Evolutionary conservation across 2,888 invertebrate species (phyloP).

Genomic region (Pseudanteris insignis): DNA sequence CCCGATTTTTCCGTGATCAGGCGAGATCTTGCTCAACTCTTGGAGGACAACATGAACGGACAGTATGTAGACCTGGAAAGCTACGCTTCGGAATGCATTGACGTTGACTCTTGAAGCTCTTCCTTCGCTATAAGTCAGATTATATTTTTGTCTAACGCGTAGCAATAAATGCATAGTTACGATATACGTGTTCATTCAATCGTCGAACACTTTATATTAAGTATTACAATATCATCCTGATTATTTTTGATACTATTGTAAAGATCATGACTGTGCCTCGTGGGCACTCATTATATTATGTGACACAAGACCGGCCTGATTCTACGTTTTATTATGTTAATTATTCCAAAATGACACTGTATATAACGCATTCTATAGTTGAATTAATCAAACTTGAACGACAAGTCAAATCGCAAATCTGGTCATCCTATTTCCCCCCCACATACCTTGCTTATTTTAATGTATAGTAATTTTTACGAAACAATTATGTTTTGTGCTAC

Average conservation of each 20-base stretch:
- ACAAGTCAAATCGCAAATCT: slow-evolving; percentile 43
- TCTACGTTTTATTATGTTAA: slow-evolving; percentile 22
- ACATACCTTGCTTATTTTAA: slow-evolving; percentile 26
- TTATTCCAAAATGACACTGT: slow-evolving; percentile 29
- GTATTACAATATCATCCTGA: slow-evolving; percentile 23
- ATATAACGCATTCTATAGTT: slow-evolving; percentile 31
- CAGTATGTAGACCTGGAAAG: slow-evolving; percentile 77
- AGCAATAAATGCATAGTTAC: slow-evolving; percentile 36
- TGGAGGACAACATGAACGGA: slow-evolving; percentile 73
- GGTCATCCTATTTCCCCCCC: slow-evolving; percentile 35
- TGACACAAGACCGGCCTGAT: slow-evolving; percentile 24
- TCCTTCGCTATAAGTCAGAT: slow-evolving; percentile 37
- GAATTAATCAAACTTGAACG: slow-evolving; percentile 31
- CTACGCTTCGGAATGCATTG: slow-evolving; percentile 73
- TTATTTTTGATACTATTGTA: slow-evolving; percentile 40
- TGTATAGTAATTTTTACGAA: slow-evolving; percentile 20
- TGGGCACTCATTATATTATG: slow-evolving; percentile 30
- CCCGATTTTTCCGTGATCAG: slow-evolving; percentile 76
- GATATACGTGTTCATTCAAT: slow-evolving; percentile 28
- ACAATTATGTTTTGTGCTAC: slow-evolving; percentile 11
- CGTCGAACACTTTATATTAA: slow-evolving; percentile 31
- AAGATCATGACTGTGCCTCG: slow-evolving; percentile 38
- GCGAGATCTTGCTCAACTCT: slow-evolving; percentile 71
- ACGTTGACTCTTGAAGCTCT: slow-evolving; percentile 48
- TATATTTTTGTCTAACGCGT: slow-evolving; percentile 39